phyloP scores from a whole-genome alignment of 2,888 invertebrate genomes.

The Acrobasis suavella region DNA sequence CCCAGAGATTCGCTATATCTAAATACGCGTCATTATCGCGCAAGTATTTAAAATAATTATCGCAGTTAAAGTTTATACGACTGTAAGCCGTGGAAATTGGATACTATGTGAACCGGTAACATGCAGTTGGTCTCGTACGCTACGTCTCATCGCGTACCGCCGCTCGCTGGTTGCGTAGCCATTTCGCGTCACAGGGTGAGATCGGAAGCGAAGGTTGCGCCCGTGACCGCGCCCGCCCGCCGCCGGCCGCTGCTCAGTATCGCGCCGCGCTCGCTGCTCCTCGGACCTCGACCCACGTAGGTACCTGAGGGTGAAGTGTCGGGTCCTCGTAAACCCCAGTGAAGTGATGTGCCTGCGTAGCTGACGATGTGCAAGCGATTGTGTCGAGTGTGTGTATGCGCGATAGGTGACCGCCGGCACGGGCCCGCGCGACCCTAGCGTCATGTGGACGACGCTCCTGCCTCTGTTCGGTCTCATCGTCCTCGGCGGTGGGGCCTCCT shows the following conservation, averaged over 20 bases:
- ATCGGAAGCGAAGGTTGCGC: slow-evolving; percentile 77
- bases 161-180: slow-evolving; percentile 45
- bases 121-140: slow-evolving; percentile 43
- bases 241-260: slow-evolving; percentile 62
- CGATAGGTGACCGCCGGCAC: slow-evolving; percentile 57
- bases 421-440: slow-evolving; percentile 62
- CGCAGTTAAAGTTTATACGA: background rate
- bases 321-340: slow-evolving; percentile 40
- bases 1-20: slow-evolving; percentile 37
- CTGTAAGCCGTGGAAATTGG: slow-evolving; percentile 6
- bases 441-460: slow-evolving; percentile 68
- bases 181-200: slow-evolving; percentile 68
- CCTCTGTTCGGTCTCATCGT: slow-evolving; percentile 64
- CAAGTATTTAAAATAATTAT: background rate
- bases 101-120: slow-evolving; percentile 25
- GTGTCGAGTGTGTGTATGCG: slow-evolving; percentile 67
- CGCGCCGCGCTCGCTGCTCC: slow-evolving; percentile 70
- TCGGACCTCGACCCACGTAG: slow-evolving; percentile 58
- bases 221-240: slow-evolving; percentile 75
- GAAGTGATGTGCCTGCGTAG: slow-evolving; percentile 67
- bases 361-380: slow-evolving; percentile 69
- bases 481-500: slow-evolving; percentile 63
- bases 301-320: slow-evolving; percentile 34
- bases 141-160: slow-evolving; percentile 41
- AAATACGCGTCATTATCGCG: slow-evolving; percentile 33